Evolutionary conservation across 2,113 vertebrate genomes (phyloP).

Genomic region (Nyctereutes procyonoides): DNA sequence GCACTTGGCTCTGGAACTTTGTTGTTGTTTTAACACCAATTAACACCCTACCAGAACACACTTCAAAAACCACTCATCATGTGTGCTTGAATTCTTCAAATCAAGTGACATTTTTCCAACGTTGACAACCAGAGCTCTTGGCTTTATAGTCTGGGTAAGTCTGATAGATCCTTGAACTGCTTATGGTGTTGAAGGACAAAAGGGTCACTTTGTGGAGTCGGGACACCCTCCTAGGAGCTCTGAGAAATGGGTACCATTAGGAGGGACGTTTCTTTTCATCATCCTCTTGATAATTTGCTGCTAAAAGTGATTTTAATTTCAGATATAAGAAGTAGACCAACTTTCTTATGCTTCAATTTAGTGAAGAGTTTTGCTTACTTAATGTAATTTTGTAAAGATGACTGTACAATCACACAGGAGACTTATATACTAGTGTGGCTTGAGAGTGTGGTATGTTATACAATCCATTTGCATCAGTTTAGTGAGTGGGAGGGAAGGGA

Average conservation of each 20-base stretch:
- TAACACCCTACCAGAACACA: background rate
- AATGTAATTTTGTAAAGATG: background rate
- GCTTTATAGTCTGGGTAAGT: background rate
- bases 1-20: background rate
- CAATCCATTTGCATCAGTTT: background rate
- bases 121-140: background rate
- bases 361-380: background rate
- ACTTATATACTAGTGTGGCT: background rate
- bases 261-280: background rate
- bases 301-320: slow-evolving; percentile 27
- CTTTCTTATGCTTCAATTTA: slow-evolving; percentile 20
- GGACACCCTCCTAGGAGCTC: background rate
- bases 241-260: background rate
- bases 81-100: background rate
- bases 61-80: background rate
- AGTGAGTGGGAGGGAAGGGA: background rate
- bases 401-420: background rate
- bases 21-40: background rate
- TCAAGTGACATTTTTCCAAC: background rate
- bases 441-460: background rate
- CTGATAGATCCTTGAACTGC: background rate
- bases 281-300: background rate
- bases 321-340: background rate
- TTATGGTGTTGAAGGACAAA: background rate
- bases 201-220: background rate